Evolutionary conservation across 2,797 vertebrate species (phyloP), one percentile per base, ranked within the genome.

Genomic region (Alcedo atthis): DNA sequence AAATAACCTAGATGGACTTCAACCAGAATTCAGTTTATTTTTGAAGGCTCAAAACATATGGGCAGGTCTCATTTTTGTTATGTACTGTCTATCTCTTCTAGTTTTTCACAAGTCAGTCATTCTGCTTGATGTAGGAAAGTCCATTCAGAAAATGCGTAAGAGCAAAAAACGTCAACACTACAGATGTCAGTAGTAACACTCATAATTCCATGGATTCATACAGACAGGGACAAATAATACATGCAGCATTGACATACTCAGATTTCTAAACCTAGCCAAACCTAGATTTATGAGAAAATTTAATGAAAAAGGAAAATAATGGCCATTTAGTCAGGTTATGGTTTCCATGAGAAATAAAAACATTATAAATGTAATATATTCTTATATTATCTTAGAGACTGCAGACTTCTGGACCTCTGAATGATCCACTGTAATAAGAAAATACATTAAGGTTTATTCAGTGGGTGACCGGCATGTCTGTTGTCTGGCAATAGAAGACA

Each of bases 341-440:
- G 8, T 80, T 80, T 68, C 85, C 45, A 69, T 18, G 9, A 78
- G 53, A 95, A 91, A 92, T 30, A 66, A 92, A 89, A 87, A n/a
- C 20, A 32, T 40, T 71, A 26, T 33, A 40, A 69, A 69, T 35
- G 59, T 54, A 92, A 77, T 40, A 19, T 26, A 70, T 66, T 62
- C 6, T 75, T 92, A 69, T 28, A 20, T 48, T 17, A 89, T 32
- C 3, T 19, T 42, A 67, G 10, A 69, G 8, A 33, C 33, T 63
- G 61, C 54, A 74, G 68, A 25, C 18, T 49, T 59, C 79, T 51
- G 11, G 57, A 69, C 48, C 48, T 87, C 66, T 87, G 26, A 55
- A 67, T 66, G 28, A 51, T 14, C 11, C 57, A 42, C 77, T 37
- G 48, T 2, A 66, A 20, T 30, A 87, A 81, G 24, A 69, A 92